Evolutionary conservation across 1,140 invertebrate species (phyloP), one percentile per base, ranked within the genome.

Genomic region (Drosophila arawakana): DNA sequence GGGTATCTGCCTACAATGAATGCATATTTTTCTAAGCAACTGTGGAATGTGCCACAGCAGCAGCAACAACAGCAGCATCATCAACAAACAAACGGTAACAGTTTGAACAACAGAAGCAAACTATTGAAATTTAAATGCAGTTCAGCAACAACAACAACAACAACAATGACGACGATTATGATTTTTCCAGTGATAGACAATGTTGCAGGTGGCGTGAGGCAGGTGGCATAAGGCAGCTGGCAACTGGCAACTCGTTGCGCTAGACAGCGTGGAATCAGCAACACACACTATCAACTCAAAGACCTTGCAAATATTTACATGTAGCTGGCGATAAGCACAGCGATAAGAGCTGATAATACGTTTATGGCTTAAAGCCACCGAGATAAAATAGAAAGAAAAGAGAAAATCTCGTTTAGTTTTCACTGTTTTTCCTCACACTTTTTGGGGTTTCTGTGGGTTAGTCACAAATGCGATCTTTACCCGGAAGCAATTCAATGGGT

Each of bases 271-370:
- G 41, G 41, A 13, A 54, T 57, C 69, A 75, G 62, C 77, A 54
- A 13, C 60, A 34, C 37, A 43, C 54, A 11, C 34, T 44, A 67
- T 55, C 44, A 61, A 57, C 34, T 30, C 18, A 21, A 60, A 71
- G 34, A 65, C 10, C 66, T 52, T 78, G 80, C 75, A 82, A 82
- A 82, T 82, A 82, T 82, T 82, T 82, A 82, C 80, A 78, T 78
- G 80, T 18, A 37, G 44, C 25, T 35, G 4, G 3, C 52, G 80
- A 81, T 82, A 81, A 82, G 58, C 41, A 15, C 15, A 43, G 54
- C 52, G 61, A 72, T 66, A 72, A 72, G 43, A n/a, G 50, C 34
- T 47, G 63, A 73, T 67, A 73, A 65, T 37, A 8, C 35, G 10
- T 50, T 46, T 21, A 47, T 8, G 11, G 11, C 63, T 67, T 61